Evolutionary conservation across 2,113 vertebrate species (phyloP), one percentile per base, ranked within the genome.

Genomic region (Panthera leo): DNA sequence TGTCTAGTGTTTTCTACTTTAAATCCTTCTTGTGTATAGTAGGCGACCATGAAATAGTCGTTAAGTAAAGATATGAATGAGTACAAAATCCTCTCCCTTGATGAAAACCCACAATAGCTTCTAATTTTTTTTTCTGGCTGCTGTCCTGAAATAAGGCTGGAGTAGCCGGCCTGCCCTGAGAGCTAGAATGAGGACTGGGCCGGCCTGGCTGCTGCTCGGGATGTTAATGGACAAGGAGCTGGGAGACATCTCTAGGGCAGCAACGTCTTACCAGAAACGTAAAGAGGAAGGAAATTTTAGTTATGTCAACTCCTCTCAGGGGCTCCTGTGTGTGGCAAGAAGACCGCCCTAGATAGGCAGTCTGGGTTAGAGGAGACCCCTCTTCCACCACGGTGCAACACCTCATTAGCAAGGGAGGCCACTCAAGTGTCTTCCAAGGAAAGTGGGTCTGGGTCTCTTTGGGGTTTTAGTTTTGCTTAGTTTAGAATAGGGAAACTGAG

Each of bases 371-470:
- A 39, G 36, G 4, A 31, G 65, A 3, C 21, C n/a, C 25, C n/a
- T 36, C 25, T 51, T 39, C 71, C 7, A 58, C 58, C 1, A 7
- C 0, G 1, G 13, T 29, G 7, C 15, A 5, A 31, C 3, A 31
- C 45, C 82, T 82, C 68, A 48, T 55, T 16, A 68, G 55, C 48
- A 68, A 51, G 0, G 10, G 45, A 68, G 13, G 48, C 55, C 25
- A 18, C 4, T 3, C 48, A 6, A 5, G 61, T 31, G 10, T 9
- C 78, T 31, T 29, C 71, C 9, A 39, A n/a, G 27, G 39, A 84
- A 70, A 9, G 34, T 16, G n/a, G 42, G 29, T 31, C 29, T 94
- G n/a, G 34, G 53, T 61, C 19, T 31, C 27, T 61, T 23, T 34
- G 51, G n/a, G 34, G 58, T 31, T 90, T 75, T 68, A 80, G n/a